These are phyloP conservation scores for Microcebus murinus DNA, from an alignment of 2,113 vertebrate genomes.

Conservation along the genomic window DNA sequence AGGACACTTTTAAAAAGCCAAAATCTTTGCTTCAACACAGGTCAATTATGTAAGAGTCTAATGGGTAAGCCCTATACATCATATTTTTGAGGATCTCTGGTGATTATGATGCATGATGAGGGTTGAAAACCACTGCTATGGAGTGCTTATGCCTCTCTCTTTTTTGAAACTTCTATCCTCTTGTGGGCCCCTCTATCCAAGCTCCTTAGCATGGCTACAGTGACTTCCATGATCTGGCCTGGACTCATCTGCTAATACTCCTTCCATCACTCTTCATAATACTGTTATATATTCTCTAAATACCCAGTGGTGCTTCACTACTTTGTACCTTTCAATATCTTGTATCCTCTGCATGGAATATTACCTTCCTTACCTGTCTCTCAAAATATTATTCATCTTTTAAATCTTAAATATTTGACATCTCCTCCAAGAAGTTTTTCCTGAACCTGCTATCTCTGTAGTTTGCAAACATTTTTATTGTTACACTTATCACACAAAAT, in stretches of 20 bases:
- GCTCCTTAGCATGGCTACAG: not conserved
- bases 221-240: not conserved
- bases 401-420: not conserved
- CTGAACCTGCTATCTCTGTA: not conserved
- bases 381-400: not conserved
- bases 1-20: not conserved
- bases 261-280: not conserved
- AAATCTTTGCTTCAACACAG: not conserved
- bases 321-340: not conserved
- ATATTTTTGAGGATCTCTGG: not conserved
- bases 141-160: not conserved
- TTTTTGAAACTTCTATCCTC: not conserved
- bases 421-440: not conserved
- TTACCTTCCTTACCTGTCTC: not conserved
- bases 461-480: not conserved
- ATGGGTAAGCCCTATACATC: not conserved
- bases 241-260: not conserved
- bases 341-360: not conserved
- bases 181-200: not conserved
- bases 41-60: not conserved
- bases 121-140: not conserved
- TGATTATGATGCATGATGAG: not conserved
- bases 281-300: not conserved
- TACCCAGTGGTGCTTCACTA: not conserved
- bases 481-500: not conserved